Percentiles rank a stretch among this genome's conserved stretches.
Evolutionary conservation across 2,113 vertebrate species (phyloP).

Genomic region (Sterrhoptilus dennistouni): DNA sequence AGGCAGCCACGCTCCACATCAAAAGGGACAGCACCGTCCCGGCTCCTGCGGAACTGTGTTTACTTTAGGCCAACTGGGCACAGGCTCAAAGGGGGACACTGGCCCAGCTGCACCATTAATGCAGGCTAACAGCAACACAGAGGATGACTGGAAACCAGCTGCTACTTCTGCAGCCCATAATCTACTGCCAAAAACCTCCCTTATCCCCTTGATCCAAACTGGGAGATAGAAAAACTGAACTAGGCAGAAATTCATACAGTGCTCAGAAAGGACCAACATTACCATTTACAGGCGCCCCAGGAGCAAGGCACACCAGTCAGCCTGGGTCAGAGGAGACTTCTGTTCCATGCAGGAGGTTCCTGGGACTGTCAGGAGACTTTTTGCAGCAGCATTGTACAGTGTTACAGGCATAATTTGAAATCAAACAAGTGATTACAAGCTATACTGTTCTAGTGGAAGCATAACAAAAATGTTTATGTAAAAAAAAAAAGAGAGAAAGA

Average conservation of each 20-base stretch:
- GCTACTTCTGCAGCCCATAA: neutral
- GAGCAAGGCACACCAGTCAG: neutral
- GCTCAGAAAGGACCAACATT: neutral
- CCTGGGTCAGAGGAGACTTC: neutral
- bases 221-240: neutral
- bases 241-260: neutral
- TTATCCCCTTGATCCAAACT: neutral
- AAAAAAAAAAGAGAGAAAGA: neutral
- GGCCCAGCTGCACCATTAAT: neutral
- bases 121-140: neutral
- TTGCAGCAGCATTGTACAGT: neutral
- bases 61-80: neutral
- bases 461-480: neutral
- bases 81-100: neutral
- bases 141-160: neutral
- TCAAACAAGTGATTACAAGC: neutral
- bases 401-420: neutral
- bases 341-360: neutral
- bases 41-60: neutral
- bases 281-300: neutral
- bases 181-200: neutral
- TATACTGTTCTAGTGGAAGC: neutral
- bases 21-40: neutral
- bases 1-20: neutral
- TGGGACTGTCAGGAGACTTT: neutral